Conservation (phyloP, 1,140 invertebrate species). For the Drosophila punjabiensis region DNA sequence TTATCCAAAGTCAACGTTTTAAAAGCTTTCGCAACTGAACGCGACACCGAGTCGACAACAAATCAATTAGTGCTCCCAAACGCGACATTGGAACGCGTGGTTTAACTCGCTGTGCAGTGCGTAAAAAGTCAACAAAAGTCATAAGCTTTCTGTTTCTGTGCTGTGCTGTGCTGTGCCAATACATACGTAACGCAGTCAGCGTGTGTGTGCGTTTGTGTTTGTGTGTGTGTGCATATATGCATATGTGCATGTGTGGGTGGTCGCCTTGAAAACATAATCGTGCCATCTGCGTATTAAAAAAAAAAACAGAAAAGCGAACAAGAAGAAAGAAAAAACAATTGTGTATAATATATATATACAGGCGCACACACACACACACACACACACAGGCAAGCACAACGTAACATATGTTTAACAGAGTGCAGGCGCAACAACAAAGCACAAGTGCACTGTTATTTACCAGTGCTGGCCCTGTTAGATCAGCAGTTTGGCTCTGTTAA, state of each 20-base stretch:
- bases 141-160: constrained; percentile 37
- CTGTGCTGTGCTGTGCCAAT: constrained; percentile 14
- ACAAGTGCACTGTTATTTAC: constrained; percentile 23
- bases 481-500: constrained; percentile 37
- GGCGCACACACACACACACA: background rate
- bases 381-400: background rate
- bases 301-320: constrained; percentile 7
- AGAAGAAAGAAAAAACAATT: constrained; percentile 19
- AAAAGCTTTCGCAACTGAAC: background rate
- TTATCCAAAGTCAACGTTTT: constrained; percentile 1
- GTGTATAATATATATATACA: constrained; percentile 35
- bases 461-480: constrained; percentile 29
- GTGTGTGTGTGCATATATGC: constrained; percentile 3
- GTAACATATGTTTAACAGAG: constrained; percentile 24
- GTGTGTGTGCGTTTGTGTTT: constrained; percentile 19
- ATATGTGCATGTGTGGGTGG: constrained; percentile 20
- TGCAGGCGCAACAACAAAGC: constrained; percentile 6
- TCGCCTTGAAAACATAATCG: constrained; percentile 45
- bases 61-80: background rate
- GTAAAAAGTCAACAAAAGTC: constrained; percentile 46
- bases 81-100: constrained; percentile 14
- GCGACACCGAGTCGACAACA: background rate
- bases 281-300: constrained; percentile 23
- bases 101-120: constrained; percentile 23
- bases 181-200: constrained; percentile 28